Percentiles rank a stretch among this genome's conserved stretches.
Evolutionary conservation across 2,797 vertebrate genomes (phyloP).

Genomic region (Ispidina lecontei): DNA sequence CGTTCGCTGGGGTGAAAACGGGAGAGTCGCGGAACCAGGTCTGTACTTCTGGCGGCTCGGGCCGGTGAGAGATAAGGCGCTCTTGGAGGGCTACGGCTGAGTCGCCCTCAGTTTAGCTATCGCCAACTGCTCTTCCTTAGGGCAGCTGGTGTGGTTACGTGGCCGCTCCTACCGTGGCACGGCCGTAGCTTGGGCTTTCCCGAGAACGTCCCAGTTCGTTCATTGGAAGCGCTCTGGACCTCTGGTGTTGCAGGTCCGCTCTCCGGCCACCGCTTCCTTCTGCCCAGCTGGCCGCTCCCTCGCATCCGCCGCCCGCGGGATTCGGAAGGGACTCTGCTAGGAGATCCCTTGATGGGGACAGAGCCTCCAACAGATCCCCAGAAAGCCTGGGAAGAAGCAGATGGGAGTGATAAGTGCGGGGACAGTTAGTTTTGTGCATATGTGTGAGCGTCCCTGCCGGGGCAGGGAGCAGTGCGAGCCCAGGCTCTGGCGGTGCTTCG

Average conservation of each 20-base stretch:
- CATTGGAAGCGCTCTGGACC: not conserved
- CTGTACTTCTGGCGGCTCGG: not conserved
- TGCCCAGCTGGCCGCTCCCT: not conserved
- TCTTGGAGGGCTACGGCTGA: not conserved
- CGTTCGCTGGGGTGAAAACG: not conserved
- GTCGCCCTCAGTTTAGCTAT: not conserved
- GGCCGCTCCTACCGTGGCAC: not conserved
- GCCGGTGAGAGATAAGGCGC: not conserved
- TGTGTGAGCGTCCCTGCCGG: not conserved
- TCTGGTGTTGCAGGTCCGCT: not conserved
- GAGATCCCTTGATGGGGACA: not conserved
- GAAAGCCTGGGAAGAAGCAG: conserved; percentile 72
- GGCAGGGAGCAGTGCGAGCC: not conserved
- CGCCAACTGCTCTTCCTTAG: not conserved
- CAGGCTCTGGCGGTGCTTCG: not conserved
- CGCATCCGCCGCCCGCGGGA: not conserved
- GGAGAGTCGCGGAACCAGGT: not conserved
- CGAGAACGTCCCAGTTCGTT: fast-evolving
- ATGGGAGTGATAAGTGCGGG: conserved; percentile 76
- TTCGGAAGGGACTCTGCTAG: conserved; percentile 20
- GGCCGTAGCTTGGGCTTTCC: not conserved
- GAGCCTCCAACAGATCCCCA: not conserved
- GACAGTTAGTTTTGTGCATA: conserved; percentile 43
- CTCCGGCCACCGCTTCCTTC: not conserved
- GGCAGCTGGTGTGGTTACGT: not conserved